Base-by-base conservation (phyloP, 2,888 invertebrate genomes). In the Ceramica pisi region DNA sequence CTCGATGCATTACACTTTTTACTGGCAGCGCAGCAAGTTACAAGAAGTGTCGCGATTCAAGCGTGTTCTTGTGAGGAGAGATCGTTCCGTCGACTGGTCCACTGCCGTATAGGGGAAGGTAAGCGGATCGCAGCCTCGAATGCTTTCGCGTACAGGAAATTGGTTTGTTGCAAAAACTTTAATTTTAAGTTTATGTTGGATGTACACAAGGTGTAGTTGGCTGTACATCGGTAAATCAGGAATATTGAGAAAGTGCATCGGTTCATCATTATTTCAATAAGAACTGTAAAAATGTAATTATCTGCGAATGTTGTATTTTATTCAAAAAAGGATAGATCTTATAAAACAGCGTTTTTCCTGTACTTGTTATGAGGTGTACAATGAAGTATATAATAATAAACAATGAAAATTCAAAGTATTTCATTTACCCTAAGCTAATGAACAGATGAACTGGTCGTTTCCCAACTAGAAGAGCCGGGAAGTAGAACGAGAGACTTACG, bases 1-100 rank as follows among this genome's bases (percentile, higher is more conserved):
- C 87, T 78, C 50, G 69, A 77, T 64, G 72, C 80, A 77, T 78
- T 70, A 80, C 56, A 67, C 65, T 85, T 85, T 85, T 86, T 86
- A 79, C 80, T 76, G 70, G 63, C 59, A 61, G 46, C 59, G 62
- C 68, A 72, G 59, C 78, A 59, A 78, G 78, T 82, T 78, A 72
- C 66, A 68, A 66, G 55, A 77, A 72, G 50, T 78, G 67, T 73
- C 63, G 70, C 70, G 71, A 62, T 76, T 64, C 68, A 70, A 77
- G 81, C 70, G 68, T 68, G 72, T 68, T 81, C 55, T 67, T 62
- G 62, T 65, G 53, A 12, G 48, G 66, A 60, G 65, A 76, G 53
- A 77, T 71, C 78, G 76, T 63, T 56, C 56, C 56, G n/a, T 19
- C 50, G 14, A 50, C 50, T 50, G 50, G 55, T 55, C 67, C 10